Base-by-base conservation (phyloP, 1,140 invertebrate species). In the Liolophura sinensis region DNA sequence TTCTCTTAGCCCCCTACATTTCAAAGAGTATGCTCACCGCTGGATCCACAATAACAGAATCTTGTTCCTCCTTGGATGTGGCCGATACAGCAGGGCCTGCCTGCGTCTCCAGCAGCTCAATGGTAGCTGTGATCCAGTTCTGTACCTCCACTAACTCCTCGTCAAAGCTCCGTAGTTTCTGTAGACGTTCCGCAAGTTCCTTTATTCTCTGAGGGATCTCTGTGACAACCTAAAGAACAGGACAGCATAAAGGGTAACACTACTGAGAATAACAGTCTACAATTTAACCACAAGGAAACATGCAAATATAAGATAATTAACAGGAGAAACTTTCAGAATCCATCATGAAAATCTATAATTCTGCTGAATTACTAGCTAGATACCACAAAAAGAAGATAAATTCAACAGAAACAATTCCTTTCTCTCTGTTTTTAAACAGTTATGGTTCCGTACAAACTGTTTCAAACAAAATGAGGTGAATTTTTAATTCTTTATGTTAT, bases 41-140 rank as follows among this genome's bases (percentile, higher is more conserved):
- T 59, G 89, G 87, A 69, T 86, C 87, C 48, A 89, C 85, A 65
- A 88, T 84, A 58, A 88, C 81, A 73, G 86, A 86, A 46, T 84
- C 81, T 25, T 85, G 85, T 57, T 89, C 88, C 24, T 75, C 75
- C 0, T 59, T 16, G 25, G 72, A 73, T 11, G 76, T 76, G 4
- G 69, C 60, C 50, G 69, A 76, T 20, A 22, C 56, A 56, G 68
- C 62, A 24, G 70, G 65, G 24, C 62, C 65, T 56, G 73, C 68
- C 59, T 78, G 76, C 16, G 67, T 65, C 49, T 77, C 71, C 31
- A 80, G 72, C 5, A 82, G 49, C 14, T 63, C 60, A 49, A 70
- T 67, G 5, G 79, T 79, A 16, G 67, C 70, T 15, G 56, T 72
- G 22, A 81, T 62, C 81, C 81, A 82, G 1, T 60, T 57, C 61